A percentile compares a stretch with the other conserved stretches of the same genome.
phyloP scores from a whole-genome alignment of 92 coral and sea anemone genomes.

The Anthopleura xanthogrammica region DNA sequence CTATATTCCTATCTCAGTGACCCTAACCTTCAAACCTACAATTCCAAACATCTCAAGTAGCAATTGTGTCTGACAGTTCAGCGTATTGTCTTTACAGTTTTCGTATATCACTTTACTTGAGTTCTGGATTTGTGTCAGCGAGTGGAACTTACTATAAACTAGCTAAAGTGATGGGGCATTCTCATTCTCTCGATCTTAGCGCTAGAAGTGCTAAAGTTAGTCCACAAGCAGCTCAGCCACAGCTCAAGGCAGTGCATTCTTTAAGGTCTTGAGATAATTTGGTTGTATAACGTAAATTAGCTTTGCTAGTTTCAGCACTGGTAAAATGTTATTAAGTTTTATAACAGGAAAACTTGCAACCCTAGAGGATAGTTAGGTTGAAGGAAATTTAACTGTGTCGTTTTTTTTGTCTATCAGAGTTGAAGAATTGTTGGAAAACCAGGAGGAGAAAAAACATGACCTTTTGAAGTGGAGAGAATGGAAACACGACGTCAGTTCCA shows the following conservation, averaged over 20 bases:
- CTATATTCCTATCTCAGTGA: neutral
- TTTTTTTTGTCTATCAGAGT: neutral
- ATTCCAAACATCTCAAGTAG: neutral
- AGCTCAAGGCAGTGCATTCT: neutral
- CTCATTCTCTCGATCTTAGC: slow-evolving; percentile 9
- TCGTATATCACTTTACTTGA: neutral
- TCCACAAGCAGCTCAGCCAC: neutral
- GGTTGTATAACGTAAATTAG: neutral
- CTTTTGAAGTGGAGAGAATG: slow-evolving; percentile 22
- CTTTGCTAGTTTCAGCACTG: neutral
- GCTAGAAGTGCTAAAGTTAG: neutral
- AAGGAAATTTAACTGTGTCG: neutral
- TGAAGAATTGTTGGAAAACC: slow-evolving; percentile 5
- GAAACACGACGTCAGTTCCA: slow-evolving; percentile 5
- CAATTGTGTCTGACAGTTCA: neutral
- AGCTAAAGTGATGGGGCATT: slow-evolving; percentile 9
- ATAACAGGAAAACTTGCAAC: neutral
- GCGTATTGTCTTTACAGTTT: neutral
- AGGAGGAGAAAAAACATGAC: slow-evolving; percentile 6
- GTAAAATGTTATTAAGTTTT: neutral
- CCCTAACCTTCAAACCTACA: neutral
- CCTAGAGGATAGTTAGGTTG: neutral
- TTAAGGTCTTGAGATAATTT: slow-evolving; percentile 2
- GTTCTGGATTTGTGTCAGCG: neutral
- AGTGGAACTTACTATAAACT: neutral